Percentiles rank a stretch among this genome's conserved stretches.
These are phyloP conservation scores for Poecilia picta DNA, from an alignment of 2,797 vertebrate genomes.

Conservation along the genomic window DNA sequence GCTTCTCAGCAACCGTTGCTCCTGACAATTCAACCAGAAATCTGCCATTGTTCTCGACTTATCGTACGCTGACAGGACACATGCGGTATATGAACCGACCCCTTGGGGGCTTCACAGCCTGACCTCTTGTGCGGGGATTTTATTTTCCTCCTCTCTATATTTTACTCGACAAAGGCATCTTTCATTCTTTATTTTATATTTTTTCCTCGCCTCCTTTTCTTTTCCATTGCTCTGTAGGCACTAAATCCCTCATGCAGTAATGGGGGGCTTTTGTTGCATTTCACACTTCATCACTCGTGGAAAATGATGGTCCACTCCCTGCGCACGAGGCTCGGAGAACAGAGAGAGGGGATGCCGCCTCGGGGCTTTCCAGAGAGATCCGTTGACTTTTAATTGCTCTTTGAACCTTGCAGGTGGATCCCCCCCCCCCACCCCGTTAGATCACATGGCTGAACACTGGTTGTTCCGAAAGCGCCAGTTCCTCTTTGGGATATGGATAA, in stretches of 20 bases:
- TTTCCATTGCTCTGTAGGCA: slow-evolving; percentile 38
- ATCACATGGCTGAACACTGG: slow-evolving; percentile 38
- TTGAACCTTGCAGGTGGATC: slow-evolving; percentile 57
- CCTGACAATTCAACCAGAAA: slow-evolving; percentile 58
- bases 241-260: slow-evolving; percentile 69
- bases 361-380: slow-evolving; percentile 56
- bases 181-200: not conserved
- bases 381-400: slow-evolving; percentile 78
- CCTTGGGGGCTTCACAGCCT: slow-evolving; percentile 33
- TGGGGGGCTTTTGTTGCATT: slow-evolving; percentile 77
- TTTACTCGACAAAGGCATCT: slow-evolving; percentile 52
- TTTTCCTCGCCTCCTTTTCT: slow-evolving; percentile 27
- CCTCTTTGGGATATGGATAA: slow-evolving; percentile 33
- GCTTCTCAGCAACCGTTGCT: slow-evolving; percentile 43
- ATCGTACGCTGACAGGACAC: slow-evolving; percentile 29
- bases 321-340: slow-evolving; percentile 52
- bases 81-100: slow-evolving; percentile 46
- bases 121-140: slow-evolving; percentile 52
- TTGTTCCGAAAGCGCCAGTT: slow-evolving; percentile 44
- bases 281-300: slow-evolving; percentile 77
- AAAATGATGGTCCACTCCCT: slow-evolving; percentile 62
- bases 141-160: slow-evolving; percentile 30
- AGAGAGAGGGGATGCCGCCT: slow-evolving; percentile 54
- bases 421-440: slow-evolving; percentile 20
- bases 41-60: slow-evolving; percentile 57